Evolutionary conservation across 2,888 invertebrate species (phyloP), one percentile per base, ranked within the genome.

Genomic region (Hecatera dysodea): DNA sequence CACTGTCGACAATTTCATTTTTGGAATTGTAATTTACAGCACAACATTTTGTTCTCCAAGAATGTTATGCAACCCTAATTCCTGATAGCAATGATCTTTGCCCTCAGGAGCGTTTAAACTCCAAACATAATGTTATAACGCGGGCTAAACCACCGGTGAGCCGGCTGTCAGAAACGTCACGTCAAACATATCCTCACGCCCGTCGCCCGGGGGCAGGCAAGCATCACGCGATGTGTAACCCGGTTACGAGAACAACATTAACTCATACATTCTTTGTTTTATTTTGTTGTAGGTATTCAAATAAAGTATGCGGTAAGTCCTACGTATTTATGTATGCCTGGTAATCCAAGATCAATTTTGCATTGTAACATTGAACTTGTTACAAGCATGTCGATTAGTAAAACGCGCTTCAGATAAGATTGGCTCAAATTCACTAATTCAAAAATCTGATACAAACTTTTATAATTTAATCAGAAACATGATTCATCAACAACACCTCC

Each of bases 131-230:
- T 80, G 59, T 67, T 72, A 61, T 69, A 75, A 17, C 39, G 67
- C 74, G 62, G 62, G 71, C 74, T 74, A 60, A 75, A 78, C 75
- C 70, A 72, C 69, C 60, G 72, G 72, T 61, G 69, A 80, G 80
- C 76, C 79, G 78, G 73, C 81, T 79, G 81, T 78, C 83, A 84
- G 69, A 67, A 68, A 73, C 78, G 86, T 86, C 89, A 85, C 66
- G 80, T 82, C 75, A 74, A 55, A 64, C 64, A 74, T 78, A 80
- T 72, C 72, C 65, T 81, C 67, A 76, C 62, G 88, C 79, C 84
- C 87, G 90, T 91, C 91, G 88, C 90, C 84, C 79, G 68, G 68
- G 80, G 83, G 69, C 59, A 52, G 63, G 76, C 79, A 84, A 75
- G 64, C 65, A 75, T 76, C 85, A 85, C 84, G 86, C 79, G 79